phyloP scores from a whole-genome alignment of 2,797 vertebrate species.

The Notolepis coatsorum region DNA sequence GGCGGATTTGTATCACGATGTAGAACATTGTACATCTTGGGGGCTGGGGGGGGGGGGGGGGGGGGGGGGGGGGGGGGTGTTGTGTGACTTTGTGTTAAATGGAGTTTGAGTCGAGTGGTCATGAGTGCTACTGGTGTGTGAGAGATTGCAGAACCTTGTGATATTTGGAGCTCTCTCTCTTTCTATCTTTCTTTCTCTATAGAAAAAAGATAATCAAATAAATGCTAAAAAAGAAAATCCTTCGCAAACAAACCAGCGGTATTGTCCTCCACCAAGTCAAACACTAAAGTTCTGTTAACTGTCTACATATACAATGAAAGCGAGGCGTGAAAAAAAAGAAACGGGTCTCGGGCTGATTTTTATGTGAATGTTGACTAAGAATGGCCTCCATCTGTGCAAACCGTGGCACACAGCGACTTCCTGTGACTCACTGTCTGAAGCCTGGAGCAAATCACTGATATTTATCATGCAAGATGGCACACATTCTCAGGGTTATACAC shows the following conservation, averaged over 20 bases:
- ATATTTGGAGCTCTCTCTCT: conserved; percentile 35
- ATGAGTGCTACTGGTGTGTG: conserved; percentile 23
- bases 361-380: conserved; percentile 86
- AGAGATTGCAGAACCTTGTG: conserved; percentile 51
- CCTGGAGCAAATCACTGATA: conserved; percentile 69
- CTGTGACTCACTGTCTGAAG: conserved; percentile 79
- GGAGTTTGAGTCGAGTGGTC: conserved; percentile 18
- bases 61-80: no score
- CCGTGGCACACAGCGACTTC: conserved; percentile 84
- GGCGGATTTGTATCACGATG: no score
- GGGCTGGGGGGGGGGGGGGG: no score
- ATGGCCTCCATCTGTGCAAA: conserved; percentile 89
- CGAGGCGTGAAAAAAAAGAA: conserved; percentile 49
- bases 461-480: conserved; percentile 69
- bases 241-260: conserved; percentile 49
- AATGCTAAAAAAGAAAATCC: conserved; percentile 37
- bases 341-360: conserved; percentile 76
- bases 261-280: conserved; percentile 39
- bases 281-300: conserved; percentile 56
- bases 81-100: no score
- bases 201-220: neutral
- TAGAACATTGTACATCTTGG: no score
- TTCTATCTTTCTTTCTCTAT: neutral
- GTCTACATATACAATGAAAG: conserved; percentile 70
- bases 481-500: conserved; percentile 52